Conservation (phyloP, 1,140 invertebrate species). For the Cataglyphis hispanica region DNA sequence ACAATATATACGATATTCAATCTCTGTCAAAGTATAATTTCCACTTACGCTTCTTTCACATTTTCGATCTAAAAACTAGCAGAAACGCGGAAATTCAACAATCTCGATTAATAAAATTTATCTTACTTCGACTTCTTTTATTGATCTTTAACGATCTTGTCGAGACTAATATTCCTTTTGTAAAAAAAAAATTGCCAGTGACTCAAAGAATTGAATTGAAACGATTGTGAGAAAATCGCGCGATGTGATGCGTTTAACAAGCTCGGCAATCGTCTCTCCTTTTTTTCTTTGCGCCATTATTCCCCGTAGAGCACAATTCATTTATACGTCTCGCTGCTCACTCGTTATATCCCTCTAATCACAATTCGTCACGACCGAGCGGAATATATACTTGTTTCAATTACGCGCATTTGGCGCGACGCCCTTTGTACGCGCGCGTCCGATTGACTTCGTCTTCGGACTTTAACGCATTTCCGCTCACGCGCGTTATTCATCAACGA, state of each 20-base stretch:
- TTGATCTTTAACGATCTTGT: neutral
- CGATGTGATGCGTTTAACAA: conserved; percentile 13
- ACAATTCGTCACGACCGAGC: conserved; percentile 30
- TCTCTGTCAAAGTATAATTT: neutral
- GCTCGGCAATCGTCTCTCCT: conserved; percentile 4
- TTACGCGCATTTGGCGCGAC: conserved; percentile 42
- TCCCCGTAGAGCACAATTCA: neutral
- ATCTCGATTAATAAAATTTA: neutral
- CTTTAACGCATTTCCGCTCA: neutral
- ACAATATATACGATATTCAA: neutral
- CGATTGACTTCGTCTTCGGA: neutral
- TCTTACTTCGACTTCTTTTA: neutral
- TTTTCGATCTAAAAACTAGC: neutral
- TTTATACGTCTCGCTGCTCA: neutral
- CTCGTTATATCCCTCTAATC: conserved; percentile 19
- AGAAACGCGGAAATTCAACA: neutral
- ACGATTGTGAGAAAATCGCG: conserved; percentile 6
- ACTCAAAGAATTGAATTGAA: neutral
- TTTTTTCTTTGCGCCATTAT: neutral
- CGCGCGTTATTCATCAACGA: conserved; percentile 26
- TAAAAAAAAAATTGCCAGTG: neutral
- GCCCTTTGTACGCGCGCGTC: conserved; percentile 2
- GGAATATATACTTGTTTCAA: conserved; percentile 41
- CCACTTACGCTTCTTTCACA: neutral
- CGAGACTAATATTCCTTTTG: neutral